Base-by-base conservation (phyloP, 2,888 invertebrate species). In the Chrysotoxum bicinctum region DNA sequence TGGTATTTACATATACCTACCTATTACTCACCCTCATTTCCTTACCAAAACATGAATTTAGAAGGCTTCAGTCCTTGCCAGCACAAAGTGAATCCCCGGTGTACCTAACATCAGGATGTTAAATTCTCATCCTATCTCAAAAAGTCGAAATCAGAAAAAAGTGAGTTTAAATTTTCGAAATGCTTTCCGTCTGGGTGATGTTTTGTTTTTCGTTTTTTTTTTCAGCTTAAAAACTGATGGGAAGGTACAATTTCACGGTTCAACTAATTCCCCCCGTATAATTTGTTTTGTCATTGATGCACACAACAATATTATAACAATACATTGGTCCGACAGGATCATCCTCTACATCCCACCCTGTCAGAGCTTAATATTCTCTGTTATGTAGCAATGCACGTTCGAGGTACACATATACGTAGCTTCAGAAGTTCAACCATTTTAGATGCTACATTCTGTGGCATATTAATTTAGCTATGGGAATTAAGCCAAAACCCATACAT, bases 381-480 rank as follows among this genome's bases (percentile, higher is more conserved):
- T n/a, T 50, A 66, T 58, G 32, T 43, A 16, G 19, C 37, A 56
- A 2, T 56, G 19, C 19, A 58, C 26, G 37, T 40, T 40, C 40
- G 26, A 30, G 26, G 8, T 19, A 64, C 19, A 23, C 10, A 45
- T 14, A 37, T 14, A 14, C 12, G n/a, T n/a, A 37, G 0, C 12
- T 37, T 12, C 10, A 72, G 26, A 0, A 64, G 10, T 52, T 19
- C n/a, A 54, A 16, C 64, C 54, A 52, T 79, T 69, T 77, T 68
- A 21, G 45, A 78, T 54, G 78, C 48, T 52, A 40, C 66, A 84
- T 79, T 79, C 64, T 84, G 83, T 84, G 84, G 84, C 52, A 75
- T 50, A 80, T 84, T 84, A 80, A 84, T 84, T 84, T 80, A 75
- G 80, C 66, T 76, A 80, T 80, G 84, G 80, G 45, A 40, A 72